phyloP scores from a whole-genome alignment of 2,113 vertebrate species.

The Pristiophorus japonicus region DNA sequence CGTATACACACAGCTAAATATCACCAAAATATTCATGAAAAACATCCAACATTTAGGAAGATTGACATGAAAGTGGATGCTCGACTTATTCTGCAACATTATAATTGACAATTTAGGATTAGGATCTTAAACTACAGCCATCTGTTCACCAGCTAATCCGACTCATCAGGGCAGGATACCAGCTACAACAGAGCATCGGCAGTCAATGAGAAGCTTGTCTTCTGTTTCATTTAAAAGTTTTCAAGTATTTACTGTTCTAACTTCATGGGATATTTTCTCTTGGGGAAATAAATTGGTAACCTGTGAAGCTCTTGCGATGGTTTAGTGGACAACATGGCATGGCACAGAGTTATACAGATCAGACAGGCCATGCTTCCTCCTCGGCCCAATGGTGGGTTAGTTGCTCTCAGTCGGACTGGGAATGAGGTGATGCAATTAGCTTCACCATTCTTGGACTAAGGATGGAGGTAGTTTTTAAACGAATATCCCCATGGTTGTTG shows the following conservation, averaged over 20 bases:
- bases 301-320: neutral
- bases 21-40: neutral
- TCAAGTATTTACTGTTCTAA: neutral
- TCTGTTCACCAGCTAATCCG: neutral
- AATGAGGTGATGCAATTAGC: neutral
- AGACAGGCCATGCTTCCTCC: neutral
- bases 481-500: neutral
- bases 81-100: neutral
- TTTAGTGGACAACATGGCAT: neutral
- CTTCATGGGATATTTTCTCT: neutral
- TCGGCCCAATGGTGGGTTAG: neutral
- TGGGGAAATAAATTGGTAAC: neutral
- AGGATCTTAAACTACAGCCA: neutral
- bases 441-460: neutral
- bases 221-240: neutral
- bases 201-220: neutral
- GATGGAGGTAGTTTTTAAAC: neutral
- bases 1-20: neutral
- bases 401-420: neutral
- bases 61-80: neutral
- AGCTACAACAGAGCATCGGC: neutral
- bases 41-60: neutral
- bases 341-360: neutral
- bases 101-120: neutral
- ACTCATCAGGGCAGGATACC: neutral